Base-by-base conservation (phyloP, 2,888 invertebrate genomes). In the Caenorhabditis panamensis region DNA sequence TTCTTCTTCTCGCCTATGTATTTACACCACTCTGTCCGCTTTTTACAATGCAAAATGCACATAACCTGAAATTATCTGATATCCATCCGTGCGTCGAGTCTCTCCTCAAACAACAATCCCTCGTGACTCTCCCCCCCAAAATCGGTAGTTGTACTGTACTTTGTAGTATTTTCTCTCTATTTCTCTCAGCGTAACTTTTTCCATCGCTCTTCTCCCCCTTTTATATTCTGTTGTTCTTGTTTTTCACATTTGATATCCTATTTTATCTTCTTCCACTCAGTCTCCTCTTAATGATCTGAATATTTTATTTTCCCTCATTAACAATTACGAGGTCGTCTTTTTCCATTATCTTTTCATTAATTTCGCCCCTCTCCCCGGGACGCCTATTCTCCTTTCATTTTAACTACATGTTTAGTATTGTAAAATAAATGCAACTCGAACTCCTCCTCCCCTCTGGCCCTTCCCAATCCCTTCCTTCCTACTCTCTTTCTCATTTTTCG, bases 311-410 rank as follows among this genome's bases (percentile, higher is more conserved):
- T 69, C 49, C 69, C 76, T 68, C 71, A 81, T 81, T 76, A 76
- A 77, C 71, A 67, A 72, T 76, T 81, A 81, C 81, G 81, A 81
- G 81, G 81, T 81, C 68, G 56, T 68, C 31, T 68, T 61, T 56
- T 76, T 26, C 18, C 31, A 41, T 26, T 54, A 28, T 37, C 31
- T 54, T 37, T 66, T 66, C 24, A 24, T 24, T 41, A 41, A 31
- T 54, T 66, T 56, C 56, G 41, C 18, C 44, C 18, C 36, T 28
- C 11, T 20, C n/a, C 22, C 13, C 41, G 11, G 36, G 20, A n/a
- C 20, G 28, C 37, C 49, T 49, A 41, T 67, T 47, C 47, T 51
- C 41, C 61, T 44, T 41, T 68, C 56, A 56, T 68, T 58, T 68
- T 41, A 68, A 68, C 66, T 8, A 31, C 31, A 67, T 64, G 62